Evolutionary conservation across 1,140 invertebrate species (phyloP).

Genomic region (Caerostris darwini): DNA sequence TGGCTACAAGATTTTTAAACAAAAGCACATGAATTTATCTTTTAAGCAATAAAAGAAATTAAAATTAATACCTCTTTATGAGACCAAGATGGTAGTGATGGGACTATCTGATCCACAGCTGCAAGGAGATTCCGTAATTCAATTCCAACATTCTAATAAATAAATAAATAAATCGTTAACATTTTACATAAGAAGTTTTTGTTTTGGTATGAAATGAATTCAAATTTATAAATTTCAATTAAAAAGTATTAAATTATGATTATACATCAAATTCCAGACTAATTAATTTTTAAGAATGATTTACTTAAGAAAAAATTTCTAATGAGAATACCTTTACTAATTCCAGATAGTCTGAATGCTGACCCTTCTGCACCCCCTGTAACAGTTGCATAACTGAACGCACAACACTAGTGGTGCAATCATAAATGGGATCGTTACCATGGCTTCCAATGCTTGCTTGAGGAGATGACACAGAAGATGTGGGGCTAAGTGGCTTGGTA

Average conservation of each 20-base stretch:
- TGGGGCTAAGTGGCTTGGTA: constrained; percentile 37
- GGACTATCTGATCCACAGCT: constrained; percentile 91
- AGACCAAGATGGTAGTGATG: constrained; percentile 88
- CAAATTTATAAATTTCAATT: no score
- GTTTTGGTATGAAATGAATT: no score
- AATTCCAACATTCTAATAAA: constrained; percentile 87
- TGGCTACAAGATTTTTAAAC: no score
- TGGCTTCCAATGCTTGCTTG: neutral
- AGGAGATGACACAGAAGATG: constrained; percentile 18
- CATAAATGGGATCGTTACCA: constrained; percentile 91
- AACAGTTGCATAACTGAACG: constrained; percentile 93
- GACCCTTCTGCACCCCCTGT: constrained; percentile 89
- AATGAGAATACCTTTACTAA: constrained; percentile 86
- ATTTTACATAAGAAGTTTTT: no score
- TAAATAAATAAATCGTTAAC: neutral
- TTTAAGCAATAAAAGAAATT: neutral
- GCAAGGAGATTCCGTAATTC: constrained; percentile 90
- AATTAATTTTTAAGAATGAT: no score
- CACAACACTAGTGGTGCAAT: constrained; percentile 94
- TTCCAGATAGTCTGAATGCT: constrained; percentile 89
- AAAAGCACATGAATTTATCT: no score
- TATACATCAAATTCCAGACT: no score
- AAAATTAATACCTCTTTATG: constrained; percentile 71
- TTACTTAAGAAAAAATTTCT: neutral
- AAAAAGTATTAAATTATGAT: no score